A percentile compares a stretch with the other conserved stretches of the same genome.
Conservation (phyloP, 1,140 invertebrate genomes). For the Phymorhynchus buccinoides region DNA sequence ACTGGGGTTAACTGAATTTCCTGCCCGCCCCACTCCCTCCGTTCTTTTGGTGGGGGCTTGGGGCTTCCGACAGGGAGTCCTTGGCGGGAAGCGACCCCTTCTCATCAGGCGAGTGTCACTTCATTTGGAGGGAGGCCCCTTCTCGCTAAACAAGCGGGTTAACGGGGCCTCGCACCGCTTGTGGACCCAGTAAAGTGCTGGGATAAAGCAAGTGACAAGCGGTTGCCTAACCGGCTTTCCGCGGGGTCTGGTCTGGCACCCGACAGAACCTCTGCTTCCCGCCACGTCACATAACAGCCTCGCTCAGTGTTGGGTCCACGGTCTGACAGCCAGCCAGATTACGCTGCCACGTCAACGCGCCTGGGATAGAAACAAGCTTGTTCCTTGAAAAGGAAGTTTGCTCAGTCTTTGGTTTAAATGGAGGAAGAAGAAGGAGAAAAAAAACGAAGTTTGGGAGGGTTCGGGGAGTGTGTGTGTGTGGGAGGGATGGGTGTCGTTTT, state of each 20-base stretch:
- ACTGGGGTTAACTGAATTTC: conserved; percentile 47
- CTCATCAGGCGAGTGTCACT: conserved; percentile 34
- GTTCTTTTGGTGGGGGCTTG: conserved; percentile 9
- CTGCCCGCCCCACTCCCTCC: conserved; percentile 1
- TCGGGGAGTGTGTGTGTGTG: too few relatives aligned
- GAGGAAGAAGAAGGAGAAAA: too few relatives aligned
- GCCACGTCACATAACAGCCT: background rate
- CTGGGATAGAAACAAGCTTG: too few relatives aligned
- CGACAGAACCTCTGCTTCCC: background rate
- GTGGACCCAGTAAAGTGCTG: conserved; percentile 17
- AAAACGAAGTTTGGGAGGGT: too few relatives aligned
- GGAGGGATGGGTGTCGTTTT: too few relatives aligned
- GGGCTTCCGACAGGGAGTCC: background rate
- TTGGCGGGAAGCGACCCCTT: background rate
- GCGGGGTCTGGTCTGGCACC: background rate
- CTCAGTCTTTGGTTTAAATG: too few relatives aligned
- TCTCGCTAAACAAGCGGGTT: conserved; percentile 36
- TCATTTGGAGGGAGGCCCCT: conserved; percentile 19
- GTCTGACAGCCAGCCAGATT: too few relatives aligned
- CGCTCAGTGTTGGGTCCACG: too few relatives aligned
- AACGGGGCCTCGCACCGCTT: conserved; percentile 23
- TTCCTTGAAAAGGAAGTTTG: too few relatives aligned
- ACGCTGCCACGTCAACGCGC: too few relatives aligned
- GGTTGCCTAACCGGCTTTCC: background rate
- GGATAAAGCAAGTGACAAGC: conserved; percentile 28